Evolutionary conservation across 2,797 vertebrate species (phyloP).

Genomic region (Columba guinea): DNA sequence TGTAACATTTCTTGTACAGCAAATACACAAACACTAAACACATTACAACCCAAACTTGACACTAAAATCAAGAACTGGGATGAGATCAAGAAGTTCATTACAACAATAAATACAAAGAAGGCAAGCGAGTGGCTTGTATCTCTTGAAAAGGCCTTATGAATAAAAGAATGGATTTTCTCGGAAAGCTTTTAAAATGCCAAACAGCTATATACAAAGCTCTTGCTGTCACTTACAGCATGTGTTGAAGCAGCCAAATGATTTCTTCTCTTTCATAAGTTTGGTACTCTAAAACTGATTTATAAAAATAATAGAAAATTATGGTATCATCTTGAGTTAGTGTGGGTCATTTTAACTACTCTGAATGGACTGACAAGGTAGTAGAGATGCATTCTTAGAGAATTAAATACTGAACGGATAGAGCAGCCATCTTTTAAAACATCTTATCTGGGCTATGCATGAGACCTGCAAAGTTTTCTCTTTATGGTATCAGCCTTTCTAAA

Average conservation of each 20-base stretch:
- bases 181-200: not conserved
- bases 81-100: not conserved
- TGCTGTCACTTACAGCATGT: not conserved
- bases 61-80: not conserved
- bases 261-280: not conserved
- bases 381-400: not conserved
- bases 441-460: not conserved
- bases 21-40: not conserved
- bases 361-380: not conserved
- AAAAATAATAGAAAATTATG: not conserved
- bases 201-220: not conserved
- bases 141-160: not conserved
- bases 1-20: not conserved
- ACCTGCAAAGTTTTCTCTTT: not conserved
- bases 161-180: not conserved
- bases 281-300: not conserved
- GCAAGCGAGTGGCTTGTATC: not conserved
- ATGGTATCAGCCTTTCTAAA: not conserved
- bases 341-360: not conserved
- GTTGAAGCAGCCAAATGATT: not conserved
- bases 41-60: accelerated
- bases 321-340: not conserved
- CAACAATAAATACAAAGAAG: not conserved
- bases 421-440: not conserved
- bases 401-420: not conserved